Conservation (phyloP, 2,888 invertebrate genomes). For the Leptodirus hochenwartii region DNA sequence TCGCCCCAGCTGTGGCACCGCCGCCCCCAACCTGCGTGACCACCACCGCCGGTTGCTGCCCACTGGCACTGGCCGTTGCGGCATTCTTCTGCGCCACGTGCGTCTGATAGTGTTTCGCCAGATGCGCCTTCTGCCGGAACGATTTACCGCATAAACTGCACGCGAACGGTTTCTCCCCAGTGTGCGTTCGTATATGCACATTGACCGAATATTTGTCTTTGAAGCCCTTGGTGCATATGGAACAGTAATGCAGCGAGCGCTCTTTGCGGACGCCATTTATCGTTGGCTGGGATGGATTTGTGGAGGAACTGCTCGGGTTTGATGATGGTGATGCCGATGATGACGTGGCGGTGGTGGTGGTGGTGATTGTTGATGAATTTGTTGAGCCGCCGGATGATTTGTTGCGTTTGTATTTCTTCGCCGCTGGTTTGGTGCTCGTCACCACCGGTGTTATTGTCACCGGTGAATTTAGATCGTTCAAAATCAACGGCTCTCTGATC, state of each 20-base stretch:
- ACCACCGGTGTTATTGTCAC: slow-evolving; percentile 34
- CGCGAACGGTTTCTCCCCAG: slow-evolving; percentile 93
- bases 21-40: slow-evolving; percentile 19
- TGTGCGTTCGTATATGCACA: slow-evolving; percentile 93
- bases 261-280: slow-evolving; percentile 67
- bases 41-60: slow-evolving; percentile 23
- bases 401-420: slow-evolving; percentile 55
- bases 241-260: slow-evolving; percentile 76
- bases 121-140: slow-evolving; percentile 80
- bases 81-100: slow-evolving; percentile 74
- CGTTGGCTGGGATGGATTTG: slow-evolving; percentile 34
- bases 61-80: slow-evolving; percentile 33
- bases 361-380: slow-evolving; percentile 7
- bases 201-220: slow-evolving; percentile 96
- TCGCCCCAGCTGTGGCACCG: slow-evolving; percentile 23
- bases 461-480: slow-evolving; percentile 23
- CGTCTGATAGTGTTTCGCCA: slow-evolving; percentile 86
- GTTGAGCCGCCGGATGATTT: slow-evolving; percentile 17
- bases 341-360: background rate
- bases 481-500: slow-evolving; percentile 22
- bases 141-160: slow-evolving; percentile 88
- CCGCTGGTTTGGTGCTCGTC: slow-evolving; percentile 37
- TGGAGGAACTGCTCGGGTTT: slow-evolving; percentile 18
- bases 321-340: slow-evolving; percentile 10
- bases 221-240: slow-evolving; percentile 85